A percentile compares a stretch with the other conserved stretches of the same genome.
Conservation (phyloP, 2,888 invertebrate species). For the Protodeltote pygarga region DNA sequence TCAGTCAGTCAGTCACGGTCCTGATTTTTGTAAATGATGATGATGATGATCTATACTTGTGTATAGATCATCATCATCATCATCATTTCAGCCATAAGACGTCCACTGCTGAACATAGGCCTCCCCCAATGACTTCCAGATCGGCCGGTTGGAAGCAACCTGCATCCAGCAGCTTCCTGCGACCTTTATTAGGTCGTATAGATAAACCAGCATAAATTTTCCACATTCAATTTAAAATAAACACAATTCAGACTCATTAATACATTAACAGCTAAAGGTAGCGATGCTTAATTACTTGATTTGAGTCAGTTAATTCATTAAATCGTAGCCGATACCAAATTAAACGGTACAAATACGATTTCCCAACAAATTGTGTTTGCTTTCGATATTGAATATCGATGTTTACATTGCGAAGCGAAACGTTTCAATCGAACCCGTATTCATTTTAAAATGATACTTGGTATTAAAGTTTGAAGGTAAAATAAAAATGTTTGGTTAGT, state of each 20-base stretch:
- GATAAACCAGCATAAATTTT: slow-evolving; percentile 8
- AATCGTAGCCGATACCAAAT: slow-evolving; percentile 67
- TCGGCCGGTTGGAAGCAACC: too few species aligned
- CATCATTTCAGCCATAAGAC: too few species aligned
- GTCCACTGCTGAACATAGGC: too few species aligned
- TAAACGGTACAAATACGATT: slow-evolving; percentile 74
- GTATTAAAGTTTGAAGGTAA: not conserved
- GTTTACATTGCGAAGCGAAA: slow-evolving; percentile 34
- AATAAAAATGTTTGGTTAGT: slow-evolving; percentile 9
- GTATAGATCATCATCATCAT: too few species aligned
- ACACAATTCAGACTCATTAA: slow-evolving; percentile 41
- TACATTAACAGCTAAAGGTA: slow-evolving; percentile 51
- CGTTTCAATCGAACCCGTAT: slow-evolving; percentile 14
- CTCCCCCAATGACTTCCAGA: too few species aligned
- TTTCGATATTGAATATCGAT: slow-evolving; percentile 53
- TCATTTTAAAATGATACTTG: slow-evolving; percentile 15
- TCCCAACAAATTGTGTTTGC: slow-evolving; percentile 71
- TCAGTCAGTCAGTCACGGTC: too few species aligned
- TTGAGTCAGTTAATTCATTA: slow-evolving; percentile 69
- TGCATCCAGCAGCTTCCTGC: too few species aligned
- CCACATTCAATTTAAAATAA: slow-evolving; percentile 23
- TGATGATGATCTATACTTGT: too few species aligned
- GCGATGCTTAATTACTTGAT: slow-evolving; percentile 65
- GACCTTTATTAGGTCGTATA: not conserved
- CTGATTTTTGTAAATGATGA: too few species aligned